These are phyloP conservation scores for Coremacera marginata DNA, from an alignment of 2,888 invertebrate species.

Conservation along the genomic window DNA sequence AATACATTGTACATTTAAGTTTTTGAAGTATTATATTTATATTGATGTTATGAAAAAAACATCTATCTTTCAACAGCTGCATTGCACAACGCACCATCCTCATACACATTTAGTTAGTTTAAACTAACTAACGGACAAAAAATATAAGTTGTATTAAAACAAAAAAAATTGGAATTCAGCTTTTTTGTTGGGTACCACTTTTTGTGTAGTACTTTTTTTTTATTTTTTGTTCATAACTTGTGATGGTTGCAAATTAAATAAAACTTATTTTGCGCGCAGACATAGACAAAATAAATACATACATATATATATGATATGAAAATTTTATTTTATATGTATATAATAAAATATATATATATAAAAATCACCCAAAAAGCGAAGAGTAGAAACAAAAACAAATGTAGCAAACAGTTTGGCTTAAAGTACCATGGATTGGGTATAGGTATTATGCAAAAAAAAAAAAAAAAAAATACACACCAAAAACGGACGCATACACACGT, in stretches of 20 bases:
- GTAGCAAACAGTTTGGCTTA: background rate
- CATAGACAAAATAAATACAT: conserved; percentile 10
- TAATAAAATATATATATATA: background rate
- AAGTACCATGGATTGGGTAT: background rate
- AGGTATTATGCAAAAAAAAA: conserved; percentile 18
- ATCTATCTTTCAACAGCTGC: no score
- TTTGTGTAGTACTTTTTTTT: background rate
- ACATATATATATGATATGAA: background rate
- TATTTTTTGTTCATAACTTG: conserved; percentile 28
- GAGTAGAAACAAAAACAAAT: background rate
- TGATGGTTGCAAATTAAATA: conserved; percentile 32
- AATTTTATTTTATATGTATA: background rate
- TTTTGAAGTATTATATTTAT: no score
- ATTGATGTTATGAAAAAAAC: no score
- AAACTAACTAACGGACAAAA: background rate
- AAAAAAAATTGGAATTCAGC: background rate
- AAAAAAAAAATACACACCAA: conserved; percentile 6
- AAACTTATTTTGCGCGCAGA: conserved; percentile 35
- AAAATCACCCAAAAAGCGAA: conserved; percentile 1
- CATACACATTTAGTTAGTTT: background rate
- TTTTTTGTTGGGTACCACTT: background rate
- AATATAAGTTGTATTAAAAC: background rate
- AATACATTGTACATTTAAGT: no score
- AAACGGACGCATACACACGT: background rate
- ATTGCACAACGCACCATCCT: no score